Evolutionary conservation across 2,888 invertebrate genomes (phyloP).

Genomic region (Nomada hirtipes): DNA sequence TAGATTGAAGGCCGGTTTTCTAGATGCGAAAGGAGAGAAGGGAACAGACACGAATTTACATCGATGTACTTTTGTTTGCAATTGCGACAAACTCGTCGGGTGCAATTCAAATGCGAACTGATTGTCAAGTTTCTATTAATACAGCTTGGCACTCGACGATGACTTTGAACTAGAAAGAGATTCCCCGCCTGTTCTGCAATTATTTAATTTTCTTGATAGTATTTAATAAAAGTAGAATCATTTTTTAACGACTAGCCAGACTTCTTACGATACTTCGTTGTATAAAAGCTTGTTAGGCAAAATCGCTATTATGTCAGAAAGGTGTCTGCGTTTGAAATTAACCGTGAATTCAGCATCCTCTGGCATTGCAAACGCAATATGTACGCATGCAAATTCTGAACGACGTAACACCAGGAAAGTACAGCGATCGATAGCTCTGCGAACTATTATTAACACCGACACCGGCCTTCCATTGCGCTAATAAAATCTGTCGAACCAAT

Average conservation of each 20-base stretch:
- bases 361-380: background rate
- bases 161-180: conserved; percentile 35
- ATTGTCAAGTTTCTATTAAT: conserved; percentile 26
- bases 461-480: background rate
- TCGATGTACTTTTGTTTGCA: background rate
- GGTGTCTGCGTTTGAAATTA: conserved; percentile 43
- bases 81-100: background rate
- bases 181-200: background rate
- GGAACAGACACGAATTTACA: background rate
- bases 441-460: background rate
- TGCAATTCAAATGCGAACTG: background rate
- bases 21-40: too few species aligned
- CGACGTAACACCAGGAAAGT: conserved; percentile 14
- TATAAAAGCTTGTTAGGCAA: background rate
- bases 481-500: background rate
- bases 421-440: background rate
- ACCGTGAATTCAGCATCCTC: conserved; percentile 30
- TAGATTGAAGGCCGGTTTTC: too few species aligned
- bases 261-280: conserved; percentile 5
- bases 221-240: too few species aligned
- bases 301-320: conserved; percentile 13
- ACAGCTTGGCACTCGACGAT: conserved; percentile 3
- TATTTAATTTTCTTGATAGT: background rate
- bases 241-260: background rate
- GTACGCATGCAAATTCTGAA: background rate